Base-by-base conservation (phyloP, 2,888 invertebrate genomes). In the Mesorhabditis spiculigera region DNA sequence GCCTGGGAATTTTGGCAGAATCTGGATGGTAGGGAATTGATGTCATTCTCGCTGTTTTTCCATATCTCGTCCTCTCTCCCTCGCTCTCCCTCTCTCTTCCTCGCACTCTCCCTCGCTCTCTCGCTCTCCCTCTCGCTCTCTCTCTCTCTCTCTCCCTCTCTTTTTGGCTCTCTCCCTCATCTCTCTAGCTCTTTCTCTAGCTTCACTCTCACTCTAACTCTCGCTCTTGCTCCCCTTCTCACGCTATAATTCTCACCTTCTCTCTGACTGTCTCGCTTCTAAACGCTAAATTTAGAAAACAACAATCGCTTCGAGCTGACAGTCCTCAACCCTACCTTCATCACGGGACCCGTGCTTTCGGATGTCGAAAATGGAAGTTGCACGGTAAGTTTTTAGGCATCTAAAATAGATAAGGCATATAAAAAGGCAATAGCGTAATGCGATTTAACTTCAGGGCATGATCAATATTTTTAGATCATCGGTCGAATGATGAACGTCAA, bases 331-430 rank as follows among this genome's bases (percentile, higher is more conserved):
- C 80, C 80, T 5, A 78, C 77, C 5, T 74, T 80, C 62, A 71
- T 80, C 63, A 76, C 75, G 4, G 80, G 80, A 10, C 79, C 78
- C n/a, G 74, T 75, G 2, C 70, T 79, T 4, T 79, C 78, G 4
- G 68, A 70, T 66, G 73, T 72, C 4, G 75, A 78, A 43, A 76
- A 79, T 70, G 79, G 79, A 50, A 74, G 75, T 69, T 78, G 75
- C 4, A 78, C 76, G 64, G 74, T 75, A 43, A 45, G 41, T 45
- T 50, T 6, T 13, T 10, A 13, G 6, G 6, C 8, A 50, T 10
- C 8, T 50, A 10, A 13, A 6, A 50, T 13, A 13, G 50, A 10
- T 10, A 50, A 10, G 8, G 6, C 50, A 50, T 50, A 50, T 50
- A 10, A 50, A 10, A 50, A 50, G 13, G 6, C 8, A 13, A 6